Base-by-base conservation (phyloP, 2,888 invertebrate genomes). In the Volucella zonaria region DNA sequence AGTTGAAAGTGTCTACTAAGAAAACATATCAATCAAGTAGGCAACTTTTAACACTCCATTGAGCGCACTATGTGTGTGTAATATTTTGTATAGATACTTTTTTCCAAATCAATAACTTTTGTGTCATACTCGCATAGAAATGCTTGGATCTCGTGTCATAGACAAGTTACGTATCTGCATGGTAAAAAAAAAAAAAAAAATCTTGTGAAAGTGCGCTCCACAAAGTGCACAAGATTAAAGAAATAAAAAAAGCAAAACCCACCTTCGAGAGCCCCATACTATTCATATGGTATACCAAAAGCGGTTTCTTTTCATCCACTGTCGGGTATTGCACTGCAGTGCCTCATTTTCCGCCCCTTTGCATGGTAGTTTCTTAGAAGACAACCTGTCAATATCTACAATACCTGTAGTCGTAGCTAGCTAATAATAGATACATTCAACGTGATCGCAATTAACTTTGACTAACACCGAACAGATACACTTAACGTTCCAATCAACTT, bases 11-110 rank as follows among this genome's bases (percentile, higher is more conserved):
- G 9, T 59, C 18, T 14, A 61, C 73, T 71, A 40, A 70, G 64
- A 64, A 75, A 66, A 64, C 62, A 51, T 64, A 81, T 75, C 75
- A 81, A 81, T 75, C 80, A 81, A 81, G 31, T 31, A 31, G 4
- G 8, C 75, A 47, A 58, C 64, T 58, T 18, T 45, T 56, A 47
- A 64, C 71, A 64, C 62, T 76, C 38, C 62, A 81, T 75, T 81
- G 49, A 61, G 31, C 23, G 38, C 47, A 12, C 18, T 3, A 38
- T 56, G 38, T n/a, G 38, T 47, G 1, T 58, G 59, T 10, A 23
- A 23, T 4, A 23, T 31, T 4, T 31, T 31, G 31, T 31, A 6
- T 1, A 31, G 31, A 31, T 31, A 31, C 6, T 31, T 31, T 31
- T 80, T 80, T 80, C 74, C 56, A 80, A 64, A 54, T 18, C 31